Percentiles rank a stretch among this genome's conserved stretches.
Conservation (phyloP, 2,113 vertebrate species). For the Dasypus novemcinctus region DNA sequence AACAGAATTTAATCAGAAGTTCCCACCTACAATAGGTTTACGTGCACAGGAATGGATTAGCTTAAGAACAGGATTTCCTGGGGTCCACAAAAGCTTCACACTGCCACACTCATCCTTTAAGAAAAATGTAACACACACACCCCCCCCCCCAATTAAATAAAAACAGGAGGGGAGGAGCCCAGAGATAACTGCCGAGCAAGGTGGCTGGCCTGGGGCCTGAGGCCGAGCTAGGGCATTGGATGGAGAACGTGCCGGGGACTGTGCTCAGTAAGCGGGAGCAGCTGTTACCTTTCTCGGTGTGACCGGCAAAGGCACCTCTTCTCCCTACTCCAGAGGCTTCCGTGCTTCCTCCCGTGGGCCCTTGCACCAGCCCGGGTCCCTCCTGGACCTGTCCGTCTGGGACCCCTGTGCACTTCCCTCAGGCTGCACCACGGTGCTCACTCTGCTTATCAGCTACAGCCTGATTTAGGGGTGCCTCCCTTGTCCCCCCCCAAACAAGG, state of each 20-base stretch:
- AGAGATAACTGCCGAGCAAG: neutral
- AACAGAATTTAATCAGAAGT: too few species aligned
- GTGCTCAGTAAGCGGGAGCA: neutral
- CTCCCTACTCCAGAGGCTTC: neutral
- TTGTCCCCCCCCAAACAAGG: neutral
- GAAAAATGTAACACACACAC: too few species aligned
- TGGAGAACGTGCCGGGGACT: accelerated
- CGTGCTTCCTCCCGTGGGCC: neutral
- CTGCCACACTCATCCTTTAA: too few species aligned
- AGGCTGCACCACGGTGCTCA: neutral
- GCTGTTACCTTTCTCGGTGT: neutral
- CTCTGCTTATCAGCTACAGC: neutral
- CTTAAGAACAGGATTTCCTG: too few species aligned
- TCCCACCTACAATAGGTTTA: too few species aligned
- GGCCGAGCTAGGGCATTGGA: neutral
- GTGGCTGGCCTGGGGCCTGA: neutral
- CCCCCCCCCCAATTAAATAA: neutral
- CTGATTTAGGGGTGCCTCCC: neutral
- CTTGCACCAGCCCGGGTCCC: neutral
- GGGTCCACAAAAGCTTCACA: too few species aligned
- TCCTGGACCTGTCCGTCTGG: neutral
- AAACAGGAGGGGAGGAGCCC: neutral
- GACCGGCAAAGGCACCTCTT: too few species aligned
- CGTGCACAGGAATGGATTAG: too few species aligned
- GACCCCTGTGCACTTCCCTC: neutral